A percentile compares a stretch with the other conserved stretches of the same genome.
Evolutionary conservation across 1,140 invertebrate genomes (phyloP).

Genomic region (Coptotermes formosanus): DNA sequence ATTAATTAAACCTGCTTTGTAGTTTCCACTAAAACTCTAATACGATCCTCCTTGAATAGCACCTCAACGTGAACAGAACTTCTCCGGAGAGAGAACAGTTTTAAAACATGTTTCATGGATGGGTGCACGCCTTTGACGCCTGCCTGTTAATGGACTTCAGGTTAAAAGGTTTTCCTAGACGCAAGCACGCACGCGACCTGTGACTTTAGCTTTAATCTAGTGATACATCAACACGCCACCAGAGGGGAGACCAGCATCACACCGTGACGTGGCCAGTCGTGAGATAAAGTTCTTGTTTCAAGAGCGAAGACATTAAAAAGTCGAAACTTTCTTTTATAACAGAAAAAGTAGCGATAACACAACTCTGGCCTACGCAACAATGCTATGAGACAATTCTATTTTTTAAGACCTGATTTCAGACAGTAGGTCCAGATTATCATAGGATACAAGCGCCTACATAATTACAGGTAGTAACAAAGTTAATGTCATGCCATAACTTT

Average conservation of each 20-base stretch:
- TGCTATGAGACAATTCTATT: not conserved
- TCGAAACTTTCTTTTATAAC: not conserved
- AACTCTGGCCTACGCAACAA: not conserved
- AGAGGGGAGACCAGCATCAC: constrained; percentile 12
- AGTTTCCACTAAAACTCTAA: not conserved
- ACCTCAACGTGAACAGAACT: not conserved
- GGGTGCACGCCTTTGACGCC: not conserved
- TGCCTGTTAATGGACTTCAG: not conserved
- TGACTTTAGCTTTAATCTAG: constrained; percentile 1
- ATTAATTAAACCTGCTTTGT: not conserved
- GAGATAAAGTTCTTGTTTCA: constrained; percentile 19
- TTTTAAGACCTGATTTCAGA: not conserved
- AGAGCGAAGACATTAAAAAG: constrained; percentile 4
- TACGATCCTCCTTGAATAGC: too few relatives aligned
- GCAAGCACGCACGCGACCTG: constrained; percentile 7
- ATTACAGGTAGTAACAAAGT: too few relatives aligned
- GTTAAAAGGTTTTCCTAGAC: constrained; percentile 16
- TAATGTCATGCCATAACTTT: not conserved
- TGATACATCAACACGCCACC: constrained; percentile 14
- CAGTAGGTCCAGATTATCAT: too few relatives aligned
- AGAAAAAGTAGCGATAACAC: constrained; percentile 15
- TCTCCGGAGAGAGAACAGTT: not conserved
- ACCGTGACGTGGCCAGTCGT: not conserved
- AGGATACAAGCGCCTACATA: too few relatives aligned
- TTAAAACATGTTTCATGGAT: constrained; percentile 9